Base-by-base conservation (phyloP, 1,140 invertebrate genomes). In the Diorhabda sublineata region DNA sequence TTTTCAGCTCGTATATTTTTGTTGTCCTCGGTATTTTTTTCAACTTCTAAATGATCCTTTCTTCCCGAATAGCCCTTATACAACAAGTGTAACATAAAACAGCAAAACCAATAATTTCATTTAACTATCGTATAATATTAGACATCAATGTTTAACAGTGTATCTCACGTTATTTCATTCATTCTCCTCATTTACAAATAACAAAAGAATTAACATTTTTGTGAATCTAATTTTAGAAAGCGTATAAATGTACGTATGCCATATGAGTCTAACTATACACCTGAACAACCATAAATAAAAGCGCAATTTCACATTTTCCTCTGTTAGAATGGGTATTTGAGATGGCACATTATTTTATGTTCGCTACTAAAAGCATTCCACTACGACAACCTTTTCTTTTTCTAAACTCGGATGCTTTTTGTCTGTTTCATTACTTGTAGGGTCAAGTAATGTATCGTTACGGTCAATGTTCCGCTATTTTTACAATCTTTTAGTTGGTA, bases 221-320 rank as follows among this genome's bases (percentile, higher is more conserved):
- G 26, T 42, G 45, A 42, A 45, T 64, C 56, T 64, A 64, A 56
- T 64, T 64, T 64, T 64, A 64, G 44, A 62, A n/a, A 42, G 42
- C n/a, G 61, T 42, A 62, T 62, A 8, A 62, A 62, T 26, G 26
- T 26, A 62, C 45, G 43, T 62, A 62, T 62, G 61, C 44, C 44
- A 62, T 62, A 62, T 62, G 61, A 62, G 61, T 62, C 44, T 62
- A 62, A 62, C 45, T 42, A 62, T 62, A 62, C 61, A 62, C 44
- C 61, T 62, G 47, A 62, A 45, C 61, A 62, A 62, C 61, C 42
- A 45, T 62, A 62, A 62, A 62, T 62, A 62, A 62, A 62, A 62
- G 61, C 26, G 26, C 43, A 44, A 62, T 62, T 62, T 11, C 61
- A 62, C 61, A 62, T 62, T 62, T 26, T 62, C 44, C 45, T 44